A percentile compares a stretch with the other conserved stretches of the same genome.
Conservation (phyloP, 2,113 vertebrate species). For the Menura novaehollandiae region DNA sequence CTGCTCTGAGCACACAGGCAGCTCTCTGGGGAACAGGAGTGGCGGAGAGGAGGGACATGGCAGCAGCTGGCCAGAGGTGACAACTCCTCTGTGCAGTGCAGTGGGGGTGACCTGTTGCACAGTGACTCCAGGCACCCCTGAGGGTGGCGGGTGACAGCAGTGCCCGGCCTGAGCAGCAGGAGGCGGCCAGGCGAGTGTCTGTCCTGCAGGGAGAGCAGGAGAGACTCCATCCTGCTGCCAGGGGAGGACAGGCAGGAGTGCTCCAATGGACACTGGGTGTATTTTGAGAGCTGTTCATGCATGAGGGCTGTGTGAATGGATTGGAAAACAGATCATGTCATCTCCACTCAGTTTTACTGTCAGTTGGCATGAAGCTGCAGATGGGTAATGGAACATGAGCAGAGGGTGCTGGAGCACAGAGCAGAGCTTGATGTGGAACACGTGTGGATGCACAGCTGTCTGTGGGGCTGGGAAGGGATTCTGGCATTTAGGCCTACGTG, state of each 20-base stretch:
- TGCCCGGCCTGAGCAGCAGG: not conserved
- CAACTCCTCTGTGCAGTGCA: not conserved
- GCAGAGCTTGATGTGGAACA: not conserved
- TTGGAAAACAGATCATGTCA: not conserved
- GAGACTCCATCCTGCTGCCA: not conserved
- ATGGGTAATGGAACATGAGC: not conserved
- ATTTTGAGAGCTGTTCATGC: not conserved
- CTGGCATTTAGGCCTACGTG: not conserved
- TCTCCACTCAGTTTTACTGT: not conserved
- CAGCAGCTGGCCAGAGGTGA: not conserved
- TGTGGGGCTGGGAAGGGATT: not conserved
- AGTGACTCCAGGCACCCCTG: not conserved
- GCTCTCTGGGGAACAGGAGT: rapidly evolving
- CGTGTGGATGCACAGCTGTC: not conserved
- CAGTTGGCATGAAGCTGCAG: not conserved
- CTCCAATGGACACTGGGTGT: not conserved
- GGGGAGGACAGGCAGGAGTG: not conserved
- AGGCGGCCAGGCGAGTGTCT: not conserved
- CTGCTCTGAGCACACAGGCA: not conserved
- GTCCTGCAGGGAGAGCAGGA: not conserved
- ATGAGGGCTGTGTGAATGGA: not conserved
- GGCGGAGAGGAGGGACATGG: not conserved
- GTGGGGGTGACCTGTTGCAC: not conserved
- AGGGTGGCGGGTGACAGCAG: not conserved
- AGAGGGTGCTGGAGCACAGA: not conserved